Evolutionary conservation across 2,797 vertebrate species (phyloP), one percentile per base, ranked within the genome.

Genomic region (Muraenolepis orangiensis): DNA sequence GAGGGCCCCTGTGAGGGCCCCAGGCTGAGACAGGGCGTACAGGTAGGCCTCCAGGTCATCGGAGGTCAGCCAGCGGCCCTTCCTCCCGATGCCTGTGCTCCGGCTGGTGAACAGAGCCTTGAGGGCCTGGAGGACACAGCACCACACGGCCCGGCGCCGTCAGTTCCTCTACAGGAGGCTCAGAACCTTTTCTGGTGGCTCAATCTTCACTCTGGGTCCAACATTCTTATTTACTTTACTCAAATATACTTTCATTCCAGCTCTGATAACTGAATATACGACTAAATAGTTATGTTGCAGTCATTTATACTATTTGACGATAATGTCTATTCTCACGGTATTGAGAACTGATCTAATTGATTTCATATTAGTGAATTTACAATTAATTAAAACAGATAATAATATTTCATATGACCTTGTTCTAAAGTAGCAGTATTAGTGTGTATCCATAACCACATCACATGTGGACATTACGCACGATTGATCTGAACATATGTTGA

Each of bases 21-120:
- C 97, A 0, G 97, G 98, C 91, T 99, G 98, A 31, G 98, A 99
- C 80, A 99, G 95, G 31, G 95, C 92, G 42, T 98, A 98, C 77
- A 99, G 87, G 73, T 99, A 98, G 71, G 97, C 96, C 91, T 99
- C 97, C 79, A 99, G 85, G 81, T 99, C 97, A 83, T 98, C 98
- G 28, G 93, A 86, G 61, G 96, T 96, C 78, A 99, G 93, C 90
- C 90, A 95, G 26, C 94, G 95, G 36, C 96, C 96, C 90, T 96
- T 97, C 75, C 91, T 94, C 72, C 96, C 95, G 72, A 98, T 96
- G 80, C 96, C 97, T 69, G 96, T 97, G 80, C 89, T 94, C 67
- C 95, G 95, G 89, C 97, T 97, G 75, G 96, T 97, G 89, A 99
- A 98, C 79, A 99, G 91, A 76, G 91, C 92, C 91, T 96, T 98